A percentile compares a stretch with the other conserved stretches of the same genome.
These are phyloP conservation scores for Microcebus ravelobensis DNA, from an alignment of 2,113 vertebrate species.

Conservation along the genomic window DNA sequence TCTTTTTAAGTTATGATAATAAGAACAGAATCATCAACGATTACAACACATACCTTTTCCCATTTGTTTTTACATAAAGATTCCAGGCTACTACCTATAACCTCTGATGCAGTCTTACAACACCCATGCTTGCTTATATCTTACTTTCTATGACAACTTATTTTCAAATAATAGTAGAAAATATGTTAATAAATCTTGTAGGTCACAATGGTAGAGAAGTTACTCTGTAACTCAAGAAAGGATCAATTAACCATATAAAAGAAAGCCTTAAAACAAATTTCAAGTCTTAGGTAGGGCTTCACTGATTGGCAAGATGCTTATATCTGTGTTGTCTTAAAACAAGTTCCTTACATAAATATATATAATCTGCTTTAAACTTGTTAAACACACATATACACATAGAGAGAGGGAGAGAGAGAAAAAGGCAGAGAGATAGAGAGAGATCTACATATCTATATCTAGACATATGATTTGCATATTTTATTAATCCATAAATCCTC, in stretches of 20 bases:
- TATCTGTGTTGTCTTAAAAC: constrained; percentile 7
- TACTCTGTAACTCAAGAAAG: constrained; percentile 10
- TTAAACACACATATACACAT: background rate
- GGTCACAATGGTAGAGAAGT: background rate
- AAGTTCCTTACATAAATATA: background rate
- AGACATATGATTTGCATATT: background rate
- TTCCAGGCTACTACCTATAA: background rate
- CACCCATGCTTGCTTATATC: background rate
- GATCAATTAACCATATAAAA: background rate
- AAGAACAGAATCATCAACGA: background rate
- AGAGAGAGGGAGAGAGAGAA: background rate
- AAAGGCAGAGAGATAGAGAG: no score
- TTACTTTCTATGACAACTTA: background rate
- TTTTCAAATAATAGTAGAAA: background rate
- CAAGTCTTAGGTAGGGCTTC: background rate
- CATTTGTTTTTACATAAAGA: background rate
- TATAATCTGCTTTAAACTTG: constrained; percentile 9
- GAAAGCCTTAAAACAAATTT: background rate
- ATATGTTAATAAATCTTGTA: background rate
- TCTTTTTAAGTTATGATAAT: background rate
- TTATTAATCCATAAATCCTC: background rate
- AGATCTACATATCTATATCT: background rate
- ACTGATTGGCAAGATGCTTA: background rate
- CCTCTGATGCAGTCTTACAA: background rate
- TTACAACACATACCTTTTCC: background rate